These are phyloP conservation scores for Stigmatopora argus DNA, from an alignment of 2,113 vertebrate genomes.

Conservation along the genomic window DNA sequence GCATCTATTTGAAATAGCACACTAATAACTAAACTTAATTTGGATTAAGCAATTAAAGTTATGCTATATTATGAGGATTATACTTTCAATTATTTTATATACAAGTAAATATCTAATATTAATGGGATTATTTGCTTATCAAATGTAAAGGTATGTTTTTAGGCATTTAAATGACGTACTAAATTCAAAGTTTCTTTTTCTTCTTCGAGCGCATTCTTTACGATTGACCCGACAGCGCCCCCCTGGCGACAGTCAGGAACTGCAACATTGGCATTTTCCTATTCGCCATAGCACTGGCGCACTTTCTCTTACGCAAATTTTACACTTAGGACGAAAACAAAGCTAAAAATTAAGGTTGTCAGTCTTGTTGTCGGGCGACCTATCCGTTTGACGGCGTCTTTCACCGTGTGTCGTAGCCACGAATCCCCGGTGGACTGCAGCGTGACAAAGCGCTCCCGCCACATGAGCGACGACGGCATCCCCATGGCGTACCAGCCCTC, in stretches of 20 bases:
- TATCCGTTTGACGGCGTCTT: neutral
- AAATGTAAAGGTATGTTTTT: no score
- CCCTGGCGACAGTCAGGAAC: neutral
- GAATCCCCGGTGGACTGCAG: conserved; percentile 75
- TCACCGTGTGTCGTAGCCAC: conserved; percentile 42
- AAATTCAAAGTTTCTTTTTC: no score
- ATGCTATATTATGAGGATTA: no score
- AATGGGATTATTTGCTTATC: no score
- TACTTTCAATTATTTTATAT: no score
- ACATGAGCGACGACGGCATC: conserved; percentile 67
- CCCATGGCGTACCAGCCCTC: conserved; percentile 63
- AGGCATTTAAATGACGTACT: no score
- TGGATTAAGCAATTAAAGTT: no score
- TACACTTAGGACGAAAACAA: neutral
- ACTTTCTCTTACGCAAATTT: no score
- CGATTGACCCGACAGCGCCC: neutral
- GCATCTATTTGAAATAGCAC: no score
- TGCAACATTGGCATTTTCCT: neutral
- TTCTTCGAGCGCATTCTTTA: neutral
- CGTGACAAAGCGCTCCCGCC: conserved; percentile 65
- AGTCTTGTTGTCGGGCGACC: neutral
- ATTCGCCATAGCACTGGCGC: neutral
- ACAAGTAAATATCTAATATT: no score
- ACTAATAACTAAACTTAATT: no score
- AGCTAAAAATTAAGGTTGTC: neutral